Conservation (phyloP, 1,140 invertebrate genomes). For the Patella vulgata region DNA sequence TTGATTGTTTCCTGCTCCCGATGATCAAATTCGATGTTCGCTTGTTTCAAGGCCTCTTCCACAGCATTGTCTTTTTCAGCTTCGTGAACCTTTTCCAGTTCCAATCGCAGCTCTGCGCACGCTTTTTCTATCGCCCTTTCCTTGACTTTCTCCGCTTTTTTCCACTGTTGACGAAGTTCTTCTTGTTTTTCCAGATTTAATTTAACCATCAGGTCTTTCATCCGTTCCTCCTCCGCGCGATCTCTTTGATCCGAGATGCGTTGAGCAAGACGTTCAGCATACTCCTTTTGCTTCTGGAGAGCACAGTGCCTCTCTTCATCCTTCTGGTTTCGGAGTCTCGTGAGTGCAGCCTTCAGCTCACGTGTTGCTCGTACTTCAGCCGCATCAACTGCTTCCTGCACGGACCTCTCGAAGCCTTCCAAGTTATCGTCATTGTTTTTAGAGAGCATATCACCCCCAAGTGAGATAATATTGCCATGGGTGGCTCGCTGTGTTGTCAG, state of each 20-base stretch:
- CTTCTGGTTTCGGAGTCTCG: slow-evolving; percentile 36
- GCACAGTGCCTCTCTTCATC: slow-evolving; percentile 43
- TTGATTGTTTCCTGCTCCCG: slow-evolving; percentile 52
- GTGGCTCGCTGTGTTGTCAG: slow-evolving; percentile 46
- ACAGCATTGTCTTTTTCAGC: slow-evolving; percentile 52
- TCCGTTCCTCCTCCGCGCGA: slow-evolving; percentile 57
- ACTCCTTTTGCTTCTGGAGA: slow-evolving; percentile 52
- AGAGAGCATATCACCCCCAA: slow-evolving; percentile 42
- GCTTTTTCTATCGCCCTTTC: slow-evolving; percentile 49
- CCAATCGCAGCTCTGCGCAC: slow-evolving; percentile 39
- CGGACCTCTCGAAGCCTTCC: slow-evolving; percentile 33
- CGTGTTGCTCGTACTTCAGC: slow-evolving; percentile 48
- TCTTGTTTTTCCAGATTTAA: slow-evolving; percentile 57
- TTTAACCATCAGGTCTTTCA: slow-evolving; percentile 54
- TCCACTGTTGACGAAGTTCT: slow-evolving; percentile 53
- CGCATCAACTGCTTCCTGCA: slow-evolving; percentile 44
- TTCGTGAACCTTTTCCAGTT: slow-evolving; percentile 47
- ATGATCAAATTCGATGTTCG: slow-evolving; percentile 53
- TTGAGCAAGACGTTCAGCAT: slow-evolving; percentile 56
- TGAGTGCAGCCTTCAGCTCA: slow-evolving; percentile 48
- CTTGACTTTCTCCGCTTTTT: slow-evolving; percentile 50
- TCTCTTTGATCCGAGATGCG: slow-evolving; percentile 57
- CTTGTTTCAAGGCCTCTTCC: slow-evolving; percentile 48
- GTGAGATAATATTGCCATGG: slow-evolving; percentile 47
- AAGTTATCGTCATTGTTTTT: slow-evolving; percentile 35